phyloP scores from a whole-genome alignment of 1,140 invertebrate species.

The Hypsibius dujardini region DNA sequence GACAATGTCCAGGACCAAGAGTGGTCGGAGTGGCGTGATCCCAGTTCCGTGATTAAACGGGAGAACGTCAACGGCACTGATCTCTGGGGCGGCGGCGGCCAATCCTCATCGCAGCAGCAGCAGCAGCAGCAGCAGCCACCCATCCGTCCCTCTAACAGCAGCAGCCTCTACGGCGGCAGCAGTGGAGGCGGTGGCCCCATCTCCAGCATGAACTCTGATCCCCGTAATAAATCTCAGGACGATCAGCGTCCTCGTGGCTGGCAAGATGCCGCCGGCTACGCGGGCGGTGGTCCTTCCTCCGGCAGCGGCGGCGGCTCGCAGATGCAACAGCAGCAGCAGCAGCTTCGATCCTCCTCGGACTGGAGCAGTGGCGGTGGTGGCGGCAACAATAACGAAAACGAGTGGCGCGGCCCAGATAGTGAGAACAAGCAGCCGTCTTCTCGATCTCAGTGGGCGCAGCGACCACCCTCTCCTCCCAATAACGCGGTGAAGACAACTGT shows the following conservation, averaged over 20 bases:
- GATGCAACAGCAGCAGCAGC: too few relatives aligned
- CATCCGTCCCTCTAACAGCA: not conserved
- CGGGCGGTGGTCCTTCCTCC: too few relatives aligned
- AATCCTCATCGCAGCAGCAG: not conserved
- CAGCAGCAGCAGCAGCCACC: not conserved
- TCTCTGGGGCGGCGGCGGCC: not conserved
- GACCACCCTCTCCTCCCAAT: not conserved
- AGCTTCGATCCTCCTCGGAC: not conserved
- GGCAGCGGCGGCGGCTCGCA: not conserved
- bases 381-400: not conserved
- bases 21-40: constrained; percentile 15
- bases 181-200: not conserved
- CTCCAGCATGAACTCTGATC: not conserved
- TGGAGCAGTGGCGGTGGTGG: not conserved
- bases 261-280: not conserved
- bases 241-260: not conserved
- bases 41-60: not conserved
- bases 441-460: not conserved
- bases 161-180: not conserved
- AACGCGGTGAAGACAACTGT: not conserved
- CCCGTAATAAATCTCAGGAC: not conserved
- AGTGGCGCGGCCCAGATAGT: not conserved
- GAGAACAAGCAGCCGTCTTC: not conserved
- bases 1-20: not conserved
- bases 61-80: not conserved